Conservation (phyloP, 2,797 vertebrate genomes). For the Tachyglossus aculeatus region DNA sequence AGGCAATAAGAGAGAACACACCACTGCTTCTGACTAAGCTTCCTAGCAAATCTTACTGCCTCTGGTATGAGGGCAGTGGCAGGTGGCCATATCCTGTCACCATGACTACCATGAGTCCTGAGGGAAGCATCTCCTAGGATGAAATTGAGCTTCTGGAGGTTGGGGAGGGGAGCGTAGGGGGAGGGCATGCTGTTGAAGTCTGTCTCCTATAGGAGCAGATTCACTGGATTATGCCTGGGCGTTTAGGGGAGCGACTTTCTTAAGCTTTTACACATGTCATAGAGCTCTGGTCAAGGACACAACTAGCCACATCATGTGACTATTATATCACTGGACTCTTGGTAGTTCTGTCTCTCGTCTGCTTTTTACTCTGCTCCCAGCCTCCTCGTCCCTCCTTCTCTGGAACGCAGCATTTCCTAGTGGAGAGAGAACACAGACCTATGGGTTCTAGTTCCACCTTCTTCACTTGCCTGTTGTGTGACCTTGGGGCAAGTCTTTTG, state of each 20-base stretch:
- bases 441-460: no score
- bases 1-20: conserved; percentile 31
- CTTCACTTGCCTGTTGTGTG: no score
- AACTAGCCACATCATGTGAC: no score
- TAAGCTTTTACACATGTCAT: neutral
- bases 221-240: conserved; percentile 4
- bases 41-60: conserved; percentile 43
- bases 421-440: no score
- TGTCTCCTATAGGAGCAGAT: neutral
- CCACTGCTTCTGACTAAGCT: conserved; percentile 25
- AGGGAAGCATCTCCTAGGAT: conserved; percentile 54
- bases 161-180: conserved; percentile 39
- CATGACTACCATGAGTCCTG: conserved; percentile 71
- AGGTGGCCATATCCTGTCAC: conserved; percentile 71
- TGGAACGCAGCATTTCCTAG: no score
- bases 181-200: neutral
- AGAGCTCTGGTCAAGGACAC: no score
- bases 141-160: conserved; percentile 46
- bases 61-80: conserved; percentile 51
- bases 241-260: neutral
- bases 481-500: no score
- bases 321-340: no score
- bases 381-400: no score
- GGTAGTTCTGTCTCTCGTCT: no score
- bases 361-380: no score